Evolutionary conservation across 2,888 invertebrate species (phyloP).

Genomic region (Sarcophaga rosellei): DNA sequence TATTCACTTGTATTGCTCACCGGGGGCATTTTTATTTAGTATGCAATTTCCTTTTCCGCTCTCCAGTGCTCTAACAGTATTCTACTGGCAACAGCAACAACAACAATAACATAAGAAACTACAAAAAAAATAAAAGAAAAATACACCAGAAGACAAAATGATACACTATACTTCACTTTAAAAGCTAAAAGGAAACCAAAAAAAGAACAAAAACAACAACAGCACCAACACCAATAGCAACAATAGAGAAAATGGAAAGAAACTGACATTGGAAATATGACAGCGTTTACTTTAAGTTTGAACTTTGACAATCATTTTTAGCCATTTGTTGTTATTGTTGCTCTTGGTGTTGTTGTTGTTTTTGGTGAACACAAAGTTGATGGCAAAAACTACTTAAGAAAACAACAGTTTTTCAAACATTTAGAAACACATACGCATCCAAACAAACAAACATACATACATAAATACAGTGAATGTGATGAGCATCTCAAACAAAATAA

Average conservation of each 20-base stretch:
- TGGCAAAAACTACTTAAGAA: background rate
- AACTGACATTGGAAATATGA: constrained; percentile 66
- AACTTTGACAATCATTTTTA: constrained; percentile 58
- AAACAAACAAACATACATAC: background rate
- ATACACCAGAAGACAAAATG: constrained; percentile 4
- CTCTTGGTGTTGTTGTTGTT: too few relatives aligned
- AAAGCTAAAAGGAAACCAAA: background rate
- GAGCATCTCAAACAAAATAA: background rate
- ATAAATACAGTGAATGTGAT: background rate
- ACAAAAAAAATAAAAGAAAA: constrained; percentile 14
- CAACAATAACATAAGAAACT: background rate
- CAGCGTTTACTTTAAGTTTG: constrained; percentile 59
- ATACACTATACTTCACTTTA: too few relatives aligned
- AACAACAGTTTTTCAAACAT: background rate
- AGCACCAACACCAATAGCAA: background rate
- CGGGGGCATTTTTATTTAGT: constrained; percentile 65
- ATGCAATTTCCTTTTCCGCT: constrained; percentile 67
- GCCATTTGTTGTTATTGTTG: constrained; percentile 35
- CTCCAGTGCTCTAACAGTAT: constrained; percentile 10
- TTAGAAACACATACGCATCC: background rate
- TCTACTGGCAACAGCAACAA: background rate
- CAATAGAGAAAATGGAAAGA: background rate
- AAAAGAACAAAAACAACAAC: background rate
- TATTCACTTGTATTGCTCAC: constrained; percentile 48
- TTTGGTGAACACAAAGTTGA: background rate